Evolutionary conservation across 2,113 vertebrate species (phyloP), one percentile per base, ranked within the genome.

Genomic region (Syngnathus scovelli): DNA sequence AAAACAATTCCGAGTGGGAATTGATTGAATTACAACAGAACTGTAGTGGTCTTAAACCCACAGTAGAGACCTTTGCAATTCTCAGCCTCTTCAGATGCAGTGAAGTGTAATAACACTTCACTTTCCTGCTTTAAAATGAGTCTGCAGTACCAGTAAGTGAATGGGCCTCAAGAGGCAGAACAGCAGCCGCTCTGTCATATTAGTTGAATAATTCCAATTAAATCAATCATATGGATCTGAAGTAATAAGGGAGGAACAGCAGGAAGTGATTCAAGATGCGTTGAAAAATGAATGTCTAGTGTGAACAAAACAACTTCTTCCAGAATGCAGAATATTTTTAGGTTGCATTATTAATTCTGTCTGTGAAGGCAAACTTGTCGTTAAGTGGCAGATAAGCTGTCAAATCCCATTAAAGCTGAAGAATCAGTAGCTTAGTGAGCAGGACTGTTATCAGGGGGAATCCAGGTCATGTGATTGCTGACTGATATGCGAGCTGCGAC

Each of bases 351-450:
- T 78, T 82, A 56, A 79, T 75, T 78, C 72, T 68, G 72, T 82
- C 70, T 71, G 76, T 23, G 39, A 67, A 48, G 62, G 52, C 66
- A 1, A 63, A 77, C 55, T 77, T 74, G 74, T 79, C 78, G 73
- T 72, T 70, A 81, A 83, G 70, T 68, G 74, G 58, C 44, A 78
- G 76, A 85, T 84, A 79, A 83, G 74, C 73, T 76, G 81, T 84
- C 83, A 78, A 84, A 83, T 84, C 71, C 58, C 64, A 81, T 84
- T 82, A 76, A 48, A 76, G 71, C 16, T 66, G 39, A 73, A 77
- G 69, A 76, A 66, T 78, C 68, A 46, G 56, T 74, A 71, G 82
- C 52, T 66, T 77, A 81, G 69, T 61, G 71, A 75, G 67, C 49
- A 71, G 74, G 78, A 56, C 68, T 69, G 80, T 73, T 74, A 76